Evolutionary conservation across 1,140 invertebrate genomes (phyloP).

Genomic region (Pseudoatta argentina): DNA sequence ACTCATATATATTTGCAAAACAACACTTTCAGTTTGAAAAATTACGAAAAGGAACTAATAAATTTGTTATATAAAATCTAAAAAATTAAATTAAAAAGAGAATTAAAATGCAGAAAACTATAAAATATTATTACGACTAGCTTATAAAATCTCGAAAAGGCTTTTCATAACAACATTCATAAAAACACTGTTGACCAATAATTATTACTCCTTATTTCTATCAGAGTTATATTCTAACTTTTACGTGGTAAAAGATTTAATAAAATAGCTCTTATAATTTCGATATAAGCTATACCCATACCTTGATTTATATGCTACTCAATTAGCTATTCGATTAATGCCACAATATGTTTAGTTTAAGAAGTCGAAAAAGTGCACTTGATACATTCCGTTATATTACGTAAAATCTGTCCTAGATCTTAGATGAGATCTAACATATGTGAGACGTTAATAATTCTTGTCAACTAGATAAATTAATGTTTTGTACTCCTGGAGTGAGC

Average conservation of each 20-base stretch:
- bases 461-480: slow-evolving; percentile 69
- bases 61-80: neutral
- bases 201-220: neutral
- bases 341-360: neutral
- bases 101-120: neutral
- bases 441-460: slow-evolving; percentile 76
- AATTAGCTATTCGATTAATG: slow-evolving; percentile 37
- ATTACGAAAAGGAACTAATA: neutral
- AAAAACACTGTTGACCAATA: neutral
- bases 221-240: neutral
- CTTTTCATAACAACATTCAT: neutral
- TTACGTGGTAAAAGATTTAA: neutral
- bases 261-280: neutral
- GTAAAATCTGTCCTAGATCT: slow-evolving; percentile 57
- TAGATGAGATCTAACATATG: slow-evolving; percentile 36
- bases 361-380: slow-evolving; percentile 1
- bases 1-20: neutral
- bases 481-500: slow-evolving; percentile 56
- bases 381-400: slow-evolving; percentile 54
- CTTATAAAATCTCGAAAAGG: neutral
- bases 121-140: neutral
- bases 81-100: neutral
- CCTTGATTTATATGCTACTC: neutral
- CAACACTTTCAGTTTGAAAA: neutral
- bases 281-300: neutral